These are phyloP conservation scores for Xestoiulus laeticollis DNA, from an alignment of 2,888 invertebrate genomes.

Conservation along the genomic window DNA sequence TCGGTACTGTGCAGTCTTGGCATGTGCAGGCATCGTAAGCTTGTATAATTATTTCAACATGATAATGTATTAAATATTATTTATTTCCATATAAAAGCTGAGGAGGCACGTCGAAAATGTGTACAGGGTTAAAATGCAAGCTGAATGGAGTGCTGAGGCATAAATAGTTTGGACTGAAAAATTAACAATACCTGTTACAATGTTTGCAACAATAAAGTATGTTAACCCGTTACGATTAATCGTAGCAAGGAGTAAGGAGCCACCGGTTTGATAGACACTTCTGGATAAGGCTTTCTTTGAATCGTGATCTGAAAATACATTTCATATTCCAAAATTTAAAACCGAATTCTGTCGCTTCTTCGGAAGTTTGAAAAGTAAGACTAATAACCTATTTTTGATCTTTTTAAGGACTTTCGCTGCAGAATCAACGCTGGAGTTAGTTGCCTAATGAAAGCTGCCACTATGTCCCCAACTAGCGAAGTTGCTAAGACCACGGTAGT, in stretches of 20 bases:
- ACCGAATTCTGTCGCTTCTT: too few species aligned
- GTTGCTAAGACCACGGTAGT: neutral
- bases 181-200: constrained; percentile 50
- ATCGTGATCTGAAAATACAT: neutral
- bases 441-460: neutral
- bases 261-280: neutral
- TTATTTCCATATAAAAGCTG: constrained; percentile 5
- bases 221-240: constrained; percentile 48
- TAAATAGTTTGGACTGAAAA: constrained; percentile 48
- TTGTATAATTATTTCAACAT: too few species aligned
- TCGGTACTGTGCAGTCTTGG: too few species aligned
- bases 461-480: neutral
- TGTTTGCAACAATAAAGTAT: constrained; percentile 46
- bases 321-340: neutral
- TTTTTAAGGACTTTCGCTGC: neutral
- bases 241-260: neutral
- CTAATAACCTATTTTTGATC: neutral
- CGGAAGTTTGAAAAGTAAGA: neutral
- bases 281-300: neutral
- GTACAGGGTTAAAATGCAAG: neutral
- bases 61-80: neutral
- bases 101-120: neutral
- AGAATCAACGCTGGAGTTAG: neutral
- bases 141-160: neutral
- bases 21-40: too few species aligned